Evolutionary conservation across 1,140 invertebrate species (phyloP).

Genomic region (Littorina saxatilis): DNA sequence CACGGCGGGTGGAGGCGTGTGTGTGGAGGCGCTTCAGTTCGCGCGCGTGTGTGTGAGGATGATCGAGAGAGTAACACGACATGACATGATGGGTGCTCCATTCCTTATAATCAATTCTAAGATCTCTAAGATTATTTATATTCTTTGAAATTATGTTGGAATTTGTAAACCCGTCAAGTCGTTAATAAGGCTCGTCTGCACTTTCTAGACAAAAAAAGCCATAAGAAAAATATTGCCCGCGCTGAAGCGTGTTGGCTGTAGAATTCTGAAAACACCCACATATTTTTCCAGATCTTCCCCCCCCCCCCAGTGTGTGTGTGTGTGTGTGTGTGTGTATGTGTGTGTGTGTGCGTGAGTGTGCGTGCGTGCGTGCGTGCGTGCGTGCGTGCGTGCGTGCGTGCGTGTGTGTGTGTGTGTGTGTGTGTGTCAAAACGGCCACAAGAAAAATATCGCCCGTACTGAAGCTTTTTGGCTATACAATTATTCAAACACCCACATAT

Average conservation of each 20-base stretch:
- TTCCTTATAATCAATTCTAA: too few species aligned
- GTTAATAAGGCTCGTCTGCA: too few species aligned
- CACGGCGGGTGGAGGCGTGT: too few species aligned
- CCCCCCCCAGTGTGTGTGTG: not conserved
- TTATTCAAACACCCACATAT: not conserved
- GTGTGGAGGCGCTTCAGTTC: too few species aligned
- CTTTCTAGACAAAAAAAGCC: not conserved
- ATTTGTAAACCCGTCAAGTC: too few species aligned
- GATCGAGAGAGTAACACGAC: too few species aligned
- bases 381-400: not conserved
- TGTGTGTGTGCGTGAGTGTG: not conserved
- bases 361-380: not conserved
- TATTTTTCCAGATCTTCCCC: not conserved
- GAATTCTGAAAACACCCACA: not conserved
- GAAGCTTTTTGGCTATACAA: not conserved
- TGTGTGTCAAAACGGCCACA: not conserved
- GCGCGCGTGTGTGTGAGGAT: too few species aligned
- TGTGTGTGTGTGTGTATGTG: not conserved
- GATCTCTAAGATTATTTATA: too few species aligned
- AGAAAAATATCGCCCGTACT: not conserved
- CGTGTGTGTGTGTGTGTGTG: not conserved
- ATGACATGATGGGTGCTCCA: too few species aligned
- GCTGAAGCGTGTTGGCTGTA: not conserved
- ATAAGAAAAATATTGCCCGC: not conserved
- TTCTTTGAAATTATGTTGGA: too few species aligned